Conservation (phyloP, 2,113 vertebrate species). For the Peromyscus maniculatus region DNA sequence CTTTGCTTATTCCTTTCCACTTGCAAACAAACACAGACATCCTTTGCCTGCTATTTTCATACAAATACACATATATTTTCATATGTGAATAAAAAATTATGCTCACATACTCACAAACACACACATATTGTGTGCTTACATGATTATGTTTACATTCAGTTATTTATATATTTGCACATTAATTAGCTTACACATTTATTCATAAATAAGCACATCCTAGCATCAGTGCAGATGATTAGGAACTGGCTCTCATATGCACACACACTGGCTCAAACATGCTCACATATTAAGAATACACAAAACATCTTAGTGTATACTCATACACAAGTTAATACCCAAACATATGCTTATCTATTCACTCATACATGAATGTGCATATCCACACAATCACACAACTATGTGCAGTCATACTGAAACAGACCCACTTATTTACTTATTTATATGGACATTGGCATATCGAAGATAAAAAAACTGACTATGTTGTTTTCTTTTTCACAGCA, state of each 20-base stretch:
- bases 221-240: neutral
- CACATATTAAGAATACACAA: neutral
- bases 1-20: neutral
- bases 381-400: neutral
- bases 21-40: neutral
- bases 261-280: neutral
- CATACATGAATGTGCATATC: neutral
- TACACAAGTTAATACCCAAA: neutral
- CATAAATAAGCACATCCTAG: neutral
- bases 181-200: slow-evolving; percentile 3
- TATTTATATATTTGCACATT: neutral
- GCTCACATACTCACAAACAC: neutral
- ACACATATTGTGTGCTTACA: neutral
- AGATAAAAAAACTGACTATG: neutral
- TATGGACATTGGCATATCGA: neutral
- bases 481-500: neutral
- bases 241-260: neutral
- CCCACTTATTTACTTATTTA: neutral
- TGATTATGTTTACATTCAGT: neutral
- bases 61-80: neutral
- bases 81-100: neutral
- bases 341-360: neutral
- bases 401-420: neutral
- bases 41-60: neutral
- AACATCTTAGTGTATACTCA: neutral